phyloP scores from a whole-genome alignment of 2,113 vertebrate genomes.

The Rattus rattus region DNA sequence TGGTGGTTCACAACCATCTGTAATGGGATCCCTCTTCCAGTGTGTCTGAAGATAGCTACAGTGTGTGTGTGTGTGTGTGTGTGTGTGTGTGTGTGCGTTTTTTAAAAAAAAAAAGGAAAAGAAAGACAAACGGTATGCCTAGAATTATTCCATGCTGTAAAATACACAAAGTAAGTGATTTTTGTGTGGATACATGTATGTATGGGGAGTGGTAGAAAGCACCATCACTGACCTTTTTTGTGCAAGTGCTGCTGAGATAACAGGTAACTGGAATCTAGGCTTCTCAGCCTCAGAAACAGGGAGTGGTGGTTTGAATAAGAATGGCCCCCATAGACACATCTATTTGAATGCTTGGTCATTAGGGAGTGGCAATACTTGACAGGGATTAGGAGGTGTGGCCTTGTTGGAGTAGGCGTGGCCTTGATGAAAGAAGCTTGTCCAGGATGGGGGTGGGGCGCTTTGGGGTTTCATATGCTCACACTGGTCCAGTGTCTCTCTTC shows the following conservation, averaged over 20 bases:
- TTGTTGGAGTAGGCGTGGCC: neutral
- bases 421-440: neutral
- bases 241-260: neutral
- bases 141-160: slow-evolving; percentile 53
- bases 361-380: neutral
- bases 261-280: neutral
- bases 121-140: neutral
- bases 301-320: neutral
- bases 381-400: neutral
- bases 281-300: slow-evolving; percentile 4
- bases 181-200: neutral
- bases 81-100: too few species aligned
- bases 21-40: too few species aligned
- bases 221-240: neutral
- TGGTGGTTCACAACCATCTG: too few species aligned
- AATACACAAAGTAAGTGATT: slow-evolving; percentile 11
- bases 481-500: neutral
- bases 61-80: too few species aligned
- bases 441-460: neutral
- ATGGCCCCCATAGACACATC: neutral
- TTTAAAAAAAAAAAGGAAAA: too few species aligned
- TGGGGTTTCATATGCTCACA: neutral
- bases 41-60: too few species aligned
- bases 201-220: neutral
- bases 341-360: neutral